phyloP scores from a whole-genome alignment of 2,888 invertebrate species.

The Bombylius major region DNA sequence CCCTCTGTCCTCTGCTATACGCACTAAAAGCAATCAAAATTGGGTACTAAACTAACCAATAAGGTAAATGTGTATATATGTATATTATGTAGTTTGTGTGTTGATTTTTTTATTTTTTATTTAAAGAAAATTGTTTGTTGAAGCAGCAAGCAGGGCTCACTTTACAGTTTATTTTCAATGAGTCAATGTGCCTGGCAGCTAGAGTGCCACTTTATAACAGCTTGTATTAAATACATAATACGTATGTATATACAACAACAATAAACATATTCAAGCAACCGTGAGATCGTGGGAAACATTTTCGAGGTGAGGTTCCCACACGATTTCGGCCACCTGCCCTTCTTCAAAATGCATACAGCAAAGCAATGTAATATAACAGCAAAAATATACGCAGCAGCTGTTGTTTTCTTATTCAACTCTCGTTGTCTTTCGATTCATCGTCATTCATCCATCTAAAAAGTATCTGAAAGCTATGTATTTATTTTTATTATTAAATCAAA shows the following conservation, averaged over 20 bases:
- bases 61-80: no score
- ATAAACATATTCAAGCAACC: not conserved
- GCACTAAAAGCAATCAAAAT: no score
- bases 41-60: no score
- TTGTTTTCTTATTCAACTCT: constrained; percentile 22
- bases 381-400: constrained; percentile 27
- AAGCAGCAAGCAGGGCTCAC: not conserved
- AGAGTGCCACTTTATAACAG: not conserved
- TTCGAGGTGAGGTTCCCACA: constrained; percentile 37
- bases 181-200: not conserved
- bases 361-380: constrained; percentile 18
- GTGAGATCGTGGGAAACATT: constrained; percentile 36
- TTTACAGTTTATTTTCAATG: not conserved
- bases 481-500: no score
- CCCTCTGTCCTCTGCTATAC: no score
- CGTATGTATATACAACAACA: not conserved
- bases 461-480: no score
- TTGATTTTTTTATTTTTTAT: no score
- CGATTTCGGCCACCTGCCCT: constrained; percentile 26
- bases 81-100: no score
- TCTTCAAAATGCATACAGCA: constrained; percentile 14
- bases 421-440: constrained; percentile 12
- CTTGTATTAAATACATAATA: not conserved
- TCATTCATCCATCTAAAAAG: not conserved
- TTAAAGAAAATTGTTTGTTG: no score